Evolutionary conservation across 2,113 vertebrate genomes (phyloP), one percentile per base, ranked within the genome.

Genomic region (Candoia aspera): DNA sequence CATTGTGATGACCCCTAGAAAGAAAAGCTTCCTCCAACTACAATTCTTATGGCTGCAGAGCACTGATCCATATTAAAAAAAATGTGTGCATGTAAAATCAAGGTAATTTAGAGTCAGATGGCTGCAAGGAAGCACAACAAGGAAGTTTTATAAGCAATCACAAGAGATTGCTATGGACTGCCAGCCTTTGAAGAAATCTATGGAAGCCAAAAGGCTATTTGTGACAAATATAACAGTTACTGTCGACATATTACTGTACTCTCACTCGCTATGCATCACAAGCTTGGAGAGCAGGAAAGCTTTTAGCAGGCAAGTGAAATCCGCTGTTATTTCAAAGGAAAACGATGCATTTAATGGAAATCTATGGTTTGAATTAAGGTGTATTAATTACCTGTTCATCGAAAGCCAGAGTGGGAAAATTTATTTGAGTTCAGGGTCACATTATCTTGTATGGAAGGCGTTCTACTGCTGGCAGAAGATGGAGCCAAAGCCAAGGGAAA

Each of bases 261-360:
- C 89, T 89, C 89, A 86, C 88, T 54, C 21, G 17, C 86, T 89
- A 90, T 96, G 93, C 55, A 62, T 92, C 64, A 93, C 73, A 92
- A 94, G 79, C 19, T 84, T 1, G 91, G 90, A 89, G 88, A 95
- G 87, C 94, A 49, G 15, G 93, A 94, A 95, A 94, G 90, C 90
- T 90, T 94, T 96, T 96, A 94, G 93, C 94, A 95, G 94, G 95
- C 93, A 96, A 94, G 94, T 95, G 90, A 96, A 97, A 96, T 84
- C 87, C 4, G 93, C 89, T 95, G 94, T 96, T 96, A 95, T 97
- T 95, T 97, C 96, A 87, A 89, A 94, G 95, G 94, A 95, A 96
- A 97, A 94, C 93, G 93, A 96, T 95, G 93, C 92, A 95, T 92
- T 97, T 97, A 95, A 94, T 4, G 53, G 92, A 94, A 96, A 96